Evolutionary conservation across 2,888 invertebrate genomes (phyloP).

Genomic region (Aproaerema taeniolella): DNA sequence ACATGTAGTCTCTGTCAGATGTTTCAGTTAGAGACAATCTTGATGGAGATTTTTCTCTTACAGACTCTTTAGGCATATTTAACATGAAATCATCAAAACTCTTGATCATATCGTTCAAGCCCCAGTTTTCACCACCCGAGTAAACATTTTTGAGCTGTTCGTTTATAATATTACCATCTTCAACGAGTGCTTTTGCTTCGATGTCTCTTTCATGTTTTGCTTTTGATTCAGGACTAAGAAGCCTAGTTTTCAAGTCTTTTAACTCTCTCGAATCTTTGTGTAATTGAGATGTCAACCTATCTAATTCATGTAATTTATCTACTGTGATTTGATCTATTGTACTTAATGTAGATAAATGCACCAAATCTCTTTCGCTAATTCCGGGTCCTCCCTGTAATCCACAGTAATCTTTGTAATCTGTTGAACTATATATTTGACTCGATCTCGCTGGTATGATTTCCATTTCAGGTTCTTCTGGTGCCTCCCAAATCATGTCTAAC

Average conservation of each 20-base stretch:
- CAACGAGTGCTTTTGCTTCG: conserved; percentile 77
- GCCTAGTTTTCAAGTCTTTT: conserved; percentile 84
- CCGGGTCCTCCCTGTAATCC: conserved; percentile 82
- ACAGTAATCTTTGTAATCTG: conserved; percentile 87
- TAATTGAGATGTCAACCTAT: conserved; percentile 85
- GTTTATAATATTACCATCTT: conserved; percentile 81
- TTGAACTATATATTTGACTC: conserved; percentile 83
- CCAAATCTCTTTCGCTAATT: conserved; percentile 87
- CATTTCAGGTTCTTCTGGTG: conserved; percentile 84
- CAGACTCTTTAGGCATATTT: conserved; percentile 66
- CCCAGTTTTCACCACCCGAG: conserved; percentile 82
- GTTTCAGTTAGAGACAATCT: conserved; percentile 80
- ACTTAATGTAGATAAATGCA: conserved; percentile 84
- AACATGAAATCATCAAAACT: conserved; percentile 79
- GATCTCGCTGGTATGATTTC: conserved; percentile 72
- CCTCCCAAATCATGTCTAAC: conserved; percentile 92
- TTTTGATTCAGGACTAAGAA: conserved; percentile 81
- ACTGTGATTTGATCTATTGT: conserved; percentile 87
- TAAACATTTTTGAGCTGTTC: conserved; percentile 84
- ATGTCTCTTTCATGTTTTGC: conserved; percentile 71
- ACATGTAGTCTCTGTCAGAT: conserved; percentile 79
- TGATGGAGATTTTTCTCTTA: conserved; percentile 79
- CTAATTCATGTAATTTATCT: conserved; percentile 87
- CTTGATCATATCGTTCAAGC: conserved; percentile 80
- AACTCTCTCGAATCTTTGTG: conserved; percentile 88